Conservation (phyloP, 2,888 invertebrate genomes). For the Eupeodes luniger region DNA sequence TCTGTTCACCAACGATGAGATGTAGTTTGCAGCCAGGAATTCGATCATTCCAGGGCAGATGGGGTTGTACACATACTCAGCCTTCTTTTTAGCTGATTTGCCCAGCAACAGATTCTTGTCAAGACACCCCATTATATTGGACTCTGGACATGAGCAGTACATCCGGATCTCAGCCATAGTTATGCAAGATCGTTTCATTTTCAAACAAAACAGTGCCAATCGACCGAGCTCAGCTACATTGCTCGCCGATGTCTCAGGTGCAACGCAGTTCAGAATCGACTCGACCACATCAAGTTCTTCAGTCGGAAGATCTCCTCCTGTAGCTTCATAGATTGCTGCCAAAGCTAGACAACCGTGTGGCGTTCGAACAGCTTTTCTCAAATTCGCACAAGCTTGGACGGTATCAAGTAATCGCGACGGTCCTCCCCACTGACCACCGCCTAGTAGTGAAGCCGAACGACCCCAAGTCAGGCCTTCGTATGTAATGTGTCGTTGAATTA, state of each 20-base stretch:
- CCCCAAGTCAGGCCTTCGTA: conserved; percentile 85
- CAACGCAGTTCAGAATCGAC: conserved; percentile 82
- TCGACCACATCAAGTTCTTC: conserved; percentile 82
- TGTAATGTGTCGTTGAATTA: conserved; percentile 85
- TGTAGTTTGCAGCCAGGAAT: conserved; percentile 86
- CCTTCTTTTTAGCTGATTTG: conserved; percentile 83
- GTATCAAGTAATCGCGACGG: conserved; percentile 83
- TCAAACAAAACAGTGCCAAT: conserved; percentile 84
- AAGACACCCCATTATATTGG: conserved; percentile 84
- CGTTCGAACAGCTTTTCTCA: conserved; percentile 84
- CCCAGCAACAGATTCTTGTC: conserved; percentile 84
- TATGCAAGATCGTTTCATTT: conserved; percentile 84
- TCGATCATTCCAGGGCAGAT: conserved; percentile 85
- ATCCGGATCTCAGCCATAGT: conserved; percentile 85
- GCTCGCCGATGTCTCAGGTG: conserved; percentile 78
- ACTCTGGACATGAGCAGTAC: conserved; percentile 83
- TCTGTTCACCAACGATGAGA: conserved; percentile 85
- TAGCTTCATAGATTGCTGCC: conserved; percentile 85
- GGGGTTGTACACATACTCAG: conserved; percentile 84
- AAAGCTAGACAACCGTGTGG: conserved; percentile 85
- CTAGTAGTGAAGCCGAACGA: conserved; percentile 84
- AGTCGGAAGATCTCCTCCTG: conserved; percentile 82
- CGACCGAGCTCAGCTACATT: conserved; percentile 85
- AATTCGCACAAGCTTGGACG: conserved; percentile 83
- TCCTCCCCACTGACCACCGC: conserved; percentile 85